Percentiles rank a stretch among this genome's conserved stretches.
Conservation (phyloP, 2,113 vertebrate species). For the Mormyrus iriodes region DNA sequence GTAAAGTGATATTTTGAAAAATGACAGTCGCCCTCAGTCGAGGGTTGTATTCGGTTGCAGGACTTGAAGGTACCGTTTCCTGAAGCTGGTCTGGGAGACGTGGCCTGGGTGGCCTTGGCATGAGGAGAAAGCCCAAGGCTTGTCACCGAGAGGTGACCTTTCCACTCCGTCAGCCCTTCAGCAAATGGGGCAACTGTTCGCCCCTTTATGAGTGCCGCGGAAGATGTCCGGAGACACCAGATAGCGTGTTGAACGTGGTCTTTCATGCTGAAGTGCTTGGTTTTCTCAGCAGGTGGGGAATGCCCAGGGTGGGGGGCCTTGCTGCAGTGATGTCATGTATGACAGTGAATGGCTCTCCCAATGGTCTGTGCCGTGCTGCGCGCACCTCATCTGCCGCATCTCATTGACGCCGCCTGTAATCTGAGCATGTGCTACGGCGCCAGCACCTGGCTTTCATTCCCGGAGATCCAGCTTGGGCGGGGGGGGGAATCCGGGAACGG, state of each 20-base stretch:
- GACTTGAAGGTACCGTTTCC: slow-evolving; percentile 13
- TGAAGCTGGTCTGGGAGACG: slow-evolving; percentile 8
- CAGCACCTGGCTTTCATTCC: slow-evolving; percentile 54
- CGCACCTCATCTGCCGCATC: slow-evolving; percentile 38
- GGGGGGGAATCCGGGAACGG: not conserved
- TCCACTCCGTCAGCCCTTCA: not conserved
- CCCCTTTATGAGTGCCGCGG: not conserved
- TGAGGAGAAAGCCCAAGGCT: not conserved
- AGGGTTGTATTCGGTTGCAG: slow-evolving; percentile 21
- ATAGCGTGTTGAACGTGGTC: not conserved
- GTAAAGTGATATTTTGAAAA: slow-evolving; percentile 37
- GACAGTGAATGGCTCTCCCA: slow-evolving; percentile 15
- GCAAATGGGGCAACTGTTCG: not conserved
- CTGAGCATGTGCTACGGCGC: slow-evolving; percentile 30
- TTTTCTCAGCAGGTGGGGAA: not conserved
- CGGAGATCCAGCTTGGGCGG: not conserved
- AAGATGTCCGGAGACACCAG: slow-evolving; percentile 22
- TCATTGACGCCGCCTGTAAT: slow-evolving; percentile 40
- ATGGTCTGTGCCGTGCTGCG: slow-evolving; percentile 40
- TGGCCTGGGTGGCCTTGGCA: not conserved
- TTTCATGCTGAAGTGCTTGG: not conserved
- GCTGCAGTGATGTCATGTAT: slow-evolving; percentile 46
- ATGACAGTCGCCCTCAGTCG: slow-evolving; percentile 23
- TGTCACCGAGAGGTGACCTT: not conserved
- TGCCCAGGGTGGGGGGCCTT: slow-evolving; percentile 5